Conservation (phyloP, 2,888 invertebrate genomes). For the Aethes cnicana region DNA sequence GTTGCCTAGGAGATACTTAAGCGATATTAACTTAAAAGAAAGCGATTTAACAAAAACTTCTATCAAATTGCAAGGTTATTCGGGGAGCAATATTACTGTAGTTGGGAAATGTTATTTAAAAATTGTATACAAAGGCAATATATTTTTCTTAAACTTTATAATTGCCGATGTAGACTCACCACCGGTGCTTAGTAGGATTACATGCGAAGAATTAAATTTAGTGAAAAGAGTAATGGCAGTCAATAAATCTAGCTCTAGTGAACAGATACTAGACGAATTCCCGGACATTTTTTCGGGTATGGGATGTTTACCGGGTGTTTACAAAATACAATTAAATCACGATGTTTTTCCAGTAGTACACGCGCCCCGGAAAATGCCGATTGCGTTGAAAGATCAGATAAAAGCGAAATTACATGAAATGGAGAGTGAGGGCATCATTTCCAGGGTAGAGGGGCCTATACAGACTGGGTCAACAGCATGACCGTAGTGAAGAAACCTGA, state of each 20-base stretch:
- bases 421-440: slow-evolving; percentile 24
- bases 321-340: slow-evolving; percentile 8
- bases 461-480: too few relatives aligned
- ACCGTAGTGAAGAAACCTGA: too few relatives aligned
- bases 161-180: slow-evolving; percentile 28
- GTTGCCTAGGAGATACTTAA: slow-evolving; percentile 23
- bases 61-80: slow-evolving; percentile 30
- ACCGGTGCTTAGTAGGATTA: slow-evolving; percentile 29
- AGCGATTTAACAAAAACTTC: slow-evolving; percentile 18
- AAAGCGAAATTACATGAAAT: slow-evolving; percentile 25
- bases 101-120: slow-evolving; percentile 33
- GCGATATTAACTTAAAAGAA: slow-evolving; percentile 6
- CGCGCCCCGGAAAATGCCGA: slow-evolving; percentile 17
- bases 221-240: slow-evolving; percentile 27
- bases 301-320: slow-evolving; percentile 21
- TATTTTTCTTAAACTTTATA: slow-evolving; percentile 31
- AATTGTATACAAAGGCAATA: slow-evolving; percentile 24
- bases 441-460: too few relatives aligned
- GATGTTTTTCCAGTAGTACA: slow-evolving; percentile 15
- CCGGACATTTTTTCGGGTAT: slow-evolving; percentile 19
- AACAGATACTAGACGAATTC: slow-evolving; percentile 11
- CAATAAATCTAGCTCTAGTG: background rate
- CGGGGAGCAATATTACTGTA: slow-evolving; percentile 27
- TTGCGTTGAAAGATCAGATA: slow-evolving; percentile 12
- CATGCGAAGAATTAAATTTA: slow-evolving; percentile 34